Evolutionary conservation across 2,888 invertebrate species (phyloP).

Genomic region (Pteria penguin): DNA sequence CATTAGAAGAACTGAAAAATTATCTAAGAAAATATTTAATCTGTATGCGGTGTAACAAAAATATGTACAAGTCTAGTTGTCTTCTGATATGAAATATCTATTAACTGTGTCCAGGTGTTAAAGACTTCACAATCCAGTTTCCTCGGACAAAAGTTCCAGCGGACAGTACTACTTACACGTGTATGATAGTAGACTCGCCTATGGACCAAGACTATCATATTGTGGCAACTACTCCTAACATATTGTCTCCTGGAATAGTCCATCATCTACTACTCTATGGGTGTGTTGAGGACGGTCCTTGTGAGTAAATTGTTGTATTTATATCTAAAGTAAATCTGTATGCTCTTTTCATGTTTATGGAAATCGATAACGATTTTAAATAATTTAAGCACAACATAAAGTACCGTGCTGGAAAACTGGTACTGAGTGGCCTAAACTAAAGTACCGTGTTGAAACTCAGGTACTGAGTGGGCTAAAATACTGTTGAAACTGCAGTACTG

Average conservation of each 20-base stretch:
- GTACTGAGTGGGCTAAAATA: too few species aligned
- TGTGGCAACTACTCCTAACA: not conserved
- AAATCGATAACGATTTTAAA: too few species aligned
- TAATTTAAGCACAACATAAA: too few species aligned
- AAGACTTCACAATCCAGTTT: not conserved
- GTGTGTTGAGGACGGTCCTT: not conserved
- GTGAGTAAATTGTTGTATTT: not conserved
- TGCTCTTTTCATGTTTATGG: not conserved
- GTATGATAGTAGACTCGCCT: slow-evolving; percentile 5
- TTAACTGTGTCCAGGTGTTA: not conserved
- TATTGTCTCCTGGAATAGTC: slow-evolving; percentile 30
- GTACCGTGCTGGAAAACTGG: too few species aligned
- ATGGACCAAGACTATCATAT: not conserved
- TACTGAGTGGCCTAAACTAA: too few species aligned
- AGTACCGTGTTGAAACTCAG: too few species aligned
- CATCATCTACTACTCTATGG: slow-evolving; percentile 5
- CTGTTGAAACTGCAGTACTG: too few species aligned
- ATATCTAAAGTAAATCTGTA: not conserved
- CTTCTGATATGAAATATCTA: too few species aligned
- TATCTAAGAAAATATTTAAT: too few species aligned
- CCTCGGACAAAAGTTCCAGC: not conserved
- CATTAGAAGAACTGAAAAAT: too few species aligned
- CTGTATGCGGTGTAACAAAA: too few species aligned
- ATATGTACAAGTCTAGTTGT: too few species aligned
- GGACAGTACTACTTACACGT: not conserved